Percentiles rank a stretch among this genome's conserved stretches.
phyloP scores from a whole-genome alignment of 1,140 invertebrate genomes.

The Carposina sasakii region DNA sequence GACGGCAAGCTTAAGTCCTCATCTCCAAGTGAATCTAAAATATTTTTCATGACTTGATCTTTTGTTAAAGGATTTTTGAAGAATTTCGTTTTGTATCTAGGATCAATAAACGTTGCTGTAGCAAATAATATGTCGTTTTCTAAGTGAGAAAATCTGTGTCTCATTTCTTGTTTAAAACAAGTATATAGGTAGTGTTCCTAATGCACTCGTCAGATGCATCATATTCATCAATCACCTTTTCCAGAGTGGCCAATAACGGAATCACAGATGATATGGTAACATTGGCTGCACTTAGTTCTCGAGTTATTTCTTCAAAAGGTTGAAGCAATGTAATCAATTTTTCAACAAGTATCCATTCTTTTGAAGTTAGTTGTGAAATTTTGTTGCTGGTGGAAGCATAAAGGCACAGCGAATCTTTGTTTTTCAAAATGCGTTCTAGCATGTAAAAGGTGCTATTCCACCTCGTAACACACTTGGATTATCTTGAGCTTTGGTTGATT shows the following conservation, averaged over 20 bases:
- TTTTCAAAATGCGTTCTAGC: slow-evolving; percentile 16
- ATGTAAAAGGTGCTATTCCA: neutral
- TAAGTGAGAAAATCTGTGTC: slow-evolving; percentile 26
- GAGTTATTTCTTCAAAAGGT: neutral
- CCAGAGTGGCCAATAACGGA: neutral
- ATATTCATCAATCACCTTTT: neutral
- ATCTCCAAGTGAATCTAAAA: slow-evolving; percentile 26
- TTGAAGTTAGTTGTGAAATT: slow-evolving; percentile 21
- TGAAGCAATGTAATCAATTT: neutral
- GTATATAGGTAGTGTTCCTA: no score
- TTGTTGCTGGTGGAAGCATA: slow-evolving; percentile 23
- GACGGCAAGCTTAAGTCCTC: slow-evolving; percentile 16
- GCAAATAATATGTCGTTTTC: slow-evolving; percentile 28
- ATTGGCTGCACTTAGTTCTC: neutral
- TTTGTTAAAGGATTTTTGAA: slow-evolving; percentile 24
- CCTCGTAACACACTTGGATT: neutral
- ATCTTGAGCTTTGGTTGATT: slow-evolving; percentile 16
- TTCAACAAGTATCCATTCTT: slow-evolving; percentile 19
- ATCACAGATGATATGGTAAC: neutral
- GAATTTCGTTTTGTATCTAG: slow-evolving; percentile 26
- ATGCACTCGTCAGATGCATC: neutral
- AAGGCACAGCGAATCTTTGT: neutral
- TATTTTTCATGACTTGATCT: no score
- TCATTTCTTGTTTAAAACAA: no score
- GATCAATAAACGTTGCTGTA: slow-evolving; percentile 29